These are phyloP conservation scores for Saxicola maurus DNA, from an alignment of 2,797 vertebrate species.

Conservation along the genomic window DNA sequence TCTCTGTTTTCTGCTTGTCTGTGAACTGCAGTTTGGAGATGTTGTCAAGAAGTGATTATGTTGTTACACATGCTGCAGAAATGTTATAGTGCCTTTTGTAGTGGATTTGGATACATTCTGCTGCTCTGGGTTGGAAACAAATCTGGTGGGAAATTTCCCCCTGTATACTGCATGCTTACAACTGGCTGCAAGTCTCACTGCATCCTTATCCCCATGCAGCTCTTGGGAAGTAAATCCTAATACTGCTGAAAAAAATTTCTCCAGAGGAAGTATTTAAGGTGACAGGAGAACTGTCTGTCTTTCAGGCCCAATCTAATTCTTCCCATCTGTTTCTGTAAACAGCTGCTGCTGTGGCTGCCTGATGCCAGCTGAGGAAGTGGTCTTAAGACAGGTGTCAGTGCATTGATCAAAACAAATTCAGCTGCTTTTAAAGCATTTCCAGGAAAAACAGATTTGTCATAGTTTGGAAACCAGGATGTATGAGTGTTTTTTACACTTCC, in stretches of 20 bases:
- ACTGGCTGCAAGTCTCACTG: neutral
- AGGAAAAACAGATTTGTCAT: neutral
- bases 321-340: slow-evolving; percentile 4
- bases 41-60: neutral
- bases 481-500: neutral
- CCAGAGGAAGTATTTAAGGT: slow-evolving; percentile 6
- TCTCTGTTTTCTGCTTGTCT: neutral
- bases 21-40: neutral
- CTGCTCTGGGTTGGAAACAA: neutral
- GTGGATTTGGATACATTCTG: neutral
- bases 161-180: neutral
- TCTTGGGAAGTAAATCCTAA: neutral
- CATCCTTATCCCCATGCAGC: neutral
- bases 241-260: neutral
- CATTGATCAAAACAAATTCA: slow-evolving; percentile 25
- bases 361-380: slow-evolving; percentile 30
- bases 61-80: neutral
- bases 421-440: slow-evolving; percentile 27
- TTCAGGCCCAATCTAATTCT: neutral
- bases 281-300: neutral
- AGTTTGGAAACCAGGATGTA: neutral
- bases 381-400: neutral
- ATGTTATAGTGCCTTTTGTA: neutral
- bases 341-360: slow-evolving; percentile 23
- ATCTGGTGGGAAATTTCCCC: neutral